A percentile compares a stretch with the other conserved stretches of the same genome.
Evolutionary conservation across 2,113 vertebrate species (phyloP).

Genomic region (Peucedramus taeniatus): DNA sequence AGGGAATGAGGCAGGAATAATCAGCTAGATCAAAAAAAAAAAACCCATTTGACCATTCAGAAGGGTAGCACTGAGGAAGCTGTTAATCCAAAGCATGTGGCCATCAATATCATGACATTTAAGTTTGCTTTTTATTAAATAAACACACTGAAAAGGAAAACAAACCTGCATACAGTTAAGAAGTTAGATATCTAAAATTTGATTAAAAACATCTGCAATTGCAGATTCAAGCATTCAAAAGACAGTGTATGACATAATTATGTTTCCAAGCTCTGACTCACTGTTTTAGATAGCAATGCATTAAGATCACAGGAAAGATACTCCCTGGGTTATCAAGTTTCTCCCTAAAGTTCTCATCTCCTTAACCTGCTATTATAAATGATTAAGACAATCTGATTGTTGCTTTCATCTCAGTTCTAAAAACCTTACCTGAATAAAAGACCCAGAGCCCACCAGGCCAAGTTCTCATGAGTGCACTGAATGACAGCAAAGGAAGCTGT

Average conservation of each 20-base stretch:
- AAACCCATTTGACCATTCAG: neutral
- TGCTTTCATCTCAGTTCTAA: conserved; percentile 17
- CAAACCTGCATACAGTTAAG: neutral
- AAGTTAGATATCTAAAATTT: neutral
- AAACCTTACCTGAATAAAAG: neutral
- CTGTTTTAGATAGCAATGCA: neutral
- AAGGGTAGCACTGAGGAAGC: neutral
- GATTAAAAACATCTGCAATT: neutral
- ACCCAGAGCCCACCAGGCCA: neutral
- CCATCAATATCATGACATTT: neutral
- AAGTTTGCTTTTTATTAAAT: neutral
- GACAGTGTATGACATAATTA: neutral
- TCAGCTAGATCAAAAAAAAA: neutral
- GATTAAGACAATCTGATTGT: neutral
- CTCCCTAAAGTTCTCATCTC: conserved; percentile 1
- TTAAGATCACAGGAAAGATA: conserved; percentile 3
- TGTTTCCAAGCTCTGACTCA: neutral
- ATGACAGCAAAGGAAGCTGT: neutral
- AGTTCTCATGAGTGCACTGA: neutral
- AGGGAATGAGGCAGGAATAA: neutral
- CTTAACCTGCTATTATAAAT: conserved; percentile 11
- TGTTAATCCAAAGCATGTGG: neutral
- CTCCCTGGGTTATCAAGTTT: neutral
- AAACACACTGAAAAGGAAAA: neutral
- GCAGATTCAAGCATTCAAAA: neutral